Conservation (phyloP, 2,113 vertebrate species). For the Tyrannus savana region DNA sequence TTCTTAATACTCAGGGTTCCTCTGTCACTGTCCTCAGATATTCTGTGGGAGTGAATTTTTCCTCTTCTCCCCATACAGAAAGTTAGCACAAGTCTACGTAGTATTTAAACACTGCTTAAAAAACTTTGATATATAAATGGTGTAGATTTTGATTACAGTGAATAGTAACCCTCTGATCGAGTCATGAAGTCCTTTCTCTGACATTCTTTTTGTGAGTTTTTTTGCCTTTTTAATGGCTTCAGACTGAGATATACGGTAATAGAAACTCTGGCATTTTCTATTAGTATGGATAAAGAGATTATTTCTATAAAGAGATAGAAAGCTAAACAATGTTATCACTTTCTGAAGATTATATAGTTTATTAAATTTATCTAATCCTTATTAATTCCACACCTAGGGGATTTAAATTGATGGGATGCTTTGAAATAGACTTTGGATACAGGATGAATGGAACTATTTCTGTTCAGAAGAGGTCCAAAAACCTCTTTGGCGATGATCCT, state of each 20-base stretch:
- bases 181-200: not conserved
- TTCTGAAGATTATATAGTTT: slow-evolving; percentile 50
- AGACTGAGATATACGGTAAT: not conserved
- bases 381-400: slow-evolving; percentile 57
- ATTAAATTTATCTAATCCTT: slow-evolving; percentile 62
- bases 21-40: not conserved
- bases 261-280: slow-evolving; percentile 28
- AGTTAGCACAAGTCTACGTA: not conserved
- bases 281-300: slow-evolving; percentile 42
- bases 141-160: not conserved
- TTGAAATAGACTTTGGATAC: slow-evolving; percentile 22
- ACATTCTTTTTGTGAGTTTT: not conserved
- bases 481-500: not conserved
- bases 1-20: not conserved
- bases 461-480: not conserved
- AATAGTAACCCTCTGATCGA: not conserved
- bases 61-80: not conserved
- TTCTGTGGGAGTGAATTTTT: not conserved
- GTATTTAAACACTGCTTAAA: not conserved
- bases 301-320: not conserved
- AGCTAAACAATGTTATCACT: slow-evolving; percentile 57
- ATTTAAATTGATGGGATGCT: slow-evolving; percentile 22
- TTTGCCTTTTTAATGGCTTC: not conserved
- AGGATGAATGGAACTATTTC: not conserved
- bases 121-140: not conserved